Evolutionary conservation across 2,888 invertebrate species (phyloP).

Genomic region (Hirtodrosophila histrioides): DNA sequence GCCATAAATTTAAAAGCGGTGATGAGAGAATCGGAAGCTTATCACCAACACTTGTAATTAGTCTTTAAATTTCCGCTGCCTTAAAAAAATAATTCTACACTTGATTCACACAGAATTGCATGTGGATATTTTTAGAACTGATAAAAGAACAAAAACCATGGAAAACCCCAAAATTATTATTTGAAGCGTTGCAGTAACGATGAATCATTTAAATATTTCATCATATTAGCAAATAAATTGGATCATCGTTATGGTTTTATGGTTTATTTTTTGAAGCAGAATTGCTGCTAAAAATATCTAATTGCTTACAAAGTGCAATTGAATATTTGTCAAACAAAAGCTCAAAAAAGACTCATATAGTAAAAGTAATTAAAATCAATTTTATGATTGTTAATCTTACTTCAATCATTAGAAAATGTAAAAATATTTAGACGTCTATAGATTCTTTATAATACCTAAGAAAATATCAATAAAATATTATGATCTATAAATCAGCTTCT

Average conservation of each 20-base stretch:
- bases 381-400: too few relatives aligned
- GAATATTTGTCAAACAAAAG: too few relatives aligned
- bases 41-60: slow-evolving; percentile 40
- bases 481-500: too few relatives aligned
- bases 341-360: too few relatives aligned
- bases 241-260: neutral
- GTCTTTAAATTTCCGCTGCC: slow-evolving; percentile 21
- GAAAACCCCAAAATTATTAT: neutral
- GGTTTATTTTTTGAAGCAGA: neutral
- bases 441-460: too few relatives aligned
- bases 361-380: too few relatives aligned
- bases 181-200: neutral
- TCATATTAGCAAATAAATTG: slow-evolving; percentile 4
- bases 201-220: slow-evolving; percentile 17
- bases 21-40: slow-evolving; percentile 20
- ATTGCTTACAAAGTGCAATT: too few relatives aligned
- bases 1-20: slow-evolving; percentile 20
- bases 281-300: too few relatives aligned
- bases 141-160: neutral
- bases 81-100: slow-evolving; percentile 11
- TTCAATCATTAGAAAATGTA: too few relatives aligned
- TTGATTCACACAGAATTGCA: slow-evolving; percentile 4
- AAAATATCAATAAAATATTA: too few relatives aligned
- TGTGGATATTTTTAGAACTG: slow-evolving; percentile 24
- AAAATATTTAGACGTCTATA: too few relatives aligned